Evolutionary conservation across 1,140 invertebrate genomes (phyloP).

Genomic region (Leptinotarsa lineolata): DNA sequence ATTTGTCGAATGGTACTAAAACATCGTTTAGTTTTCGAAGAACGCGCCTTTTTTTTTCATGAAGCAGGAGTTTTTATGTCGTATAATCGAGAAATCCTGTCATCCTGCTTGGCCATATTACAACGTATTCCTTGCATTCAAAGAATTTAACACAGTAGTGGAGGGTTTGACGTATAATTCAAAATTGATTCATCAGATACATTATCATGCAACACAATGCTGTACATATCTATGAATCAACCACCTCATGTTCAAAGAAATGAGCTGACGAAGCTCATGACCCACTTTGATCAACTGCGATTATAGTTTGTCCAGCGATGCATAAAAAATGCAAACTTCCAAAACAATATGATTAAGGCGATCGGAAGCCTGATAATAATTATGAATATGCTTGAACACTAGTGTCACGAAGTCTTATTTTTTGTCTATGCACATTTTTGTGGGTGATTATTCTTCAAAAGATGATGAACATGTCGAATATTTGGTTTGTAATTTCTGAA

Average conservation of each 20-base stretch:
- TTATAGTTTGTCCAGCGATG: neutral
- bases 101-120: too few species aligned
- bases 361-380: neutral
- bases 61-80: too few species aligned
- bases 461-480: neutral
- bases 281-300: constrained; percentile 8
- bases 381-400: neutral
- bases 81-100: too few species aligned
- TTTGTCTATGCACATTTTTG: constrained; percentile 1
- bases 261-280: neutral
- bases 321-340: constrained; percentile 12
- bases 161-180: neutral
- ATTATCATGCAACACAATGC: neutral
- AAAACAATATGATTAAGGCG: neutral
- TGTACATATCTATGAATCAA: neutral
- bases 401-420: neutral
- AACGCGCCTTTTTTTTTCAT: neutral
- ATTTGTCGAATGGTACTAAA: neutral
- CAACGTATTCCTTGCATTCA: neutral
- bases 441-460: neutral
- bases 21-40: neutral
- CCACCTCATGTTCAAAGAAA: constrained; percentile 3
- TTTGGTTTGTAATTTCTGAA: constrained; percentile 5
- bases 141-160: neutral
- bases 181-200: neutral